Evolutionary conservation across 2,113 vertebrate genomes (phyloP), one percentile per base, ranked within the genome.

Genomic region (Pogonocichla stellata): DNA sequence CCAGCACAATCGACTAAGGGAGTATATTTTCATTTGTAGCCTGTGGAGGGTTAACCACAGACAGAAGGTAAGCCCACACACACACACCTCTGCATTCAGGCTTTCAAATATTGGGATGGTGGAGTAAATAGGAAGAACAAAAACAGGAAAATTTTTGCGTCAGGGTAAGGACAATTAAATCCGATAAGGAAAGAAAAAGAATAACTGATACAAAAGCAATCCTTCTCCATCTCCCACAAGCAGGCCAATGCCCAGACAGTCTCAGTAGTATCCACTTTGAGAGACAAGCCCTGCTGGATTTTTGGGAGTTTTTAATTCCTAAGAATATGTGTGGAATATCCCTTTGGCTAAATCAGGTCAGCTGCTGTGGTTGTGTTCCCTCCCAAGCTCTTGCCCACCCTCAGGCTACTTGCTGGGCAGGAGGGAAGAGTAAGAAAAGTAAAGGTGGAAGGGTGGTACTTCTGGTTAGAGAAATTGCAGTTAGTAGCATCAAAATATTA

Each of bases 361-460:
- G 10, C 48, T 80, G 6, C 28, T 0, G 0, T n/a, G 8, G 51
- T 29, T 34, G 0, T 58, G 7, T 4, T 31, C 12, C 14, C 18
- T 47, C 7, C 6, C 19, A 60, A 0, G 16, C 17, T 78, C 26
- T 42, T 34, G 19, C 10, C 9, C 3, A 26, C 6, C 2, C 6
- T 10, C 14, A 57, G 12, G 7, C 38, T 58, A 23, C 19, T 64
- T 77, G 3, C 24, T 54, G 33, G 14, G 45, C 7, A 74, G 20
- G 22, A 67, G 36, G 5, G 8, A 79, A 12, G 5, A n/a, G 4
- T 25, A 11, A 66, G 25, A 61, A 75, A 80, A 70, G 6, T 48
- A 29, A 73, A 69, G 18, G 26, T 58, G 34, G 17, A 47, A 47
- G 15, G 5, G 5, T 56, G 10, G 4, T 33, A 40, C 12, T 51